Evolutionary conservation across 2,888 invertebrate genomes (phyloP), one percentile per base, ranked within the genome.

Genomic region (Candidula unifasciata): DNA sequence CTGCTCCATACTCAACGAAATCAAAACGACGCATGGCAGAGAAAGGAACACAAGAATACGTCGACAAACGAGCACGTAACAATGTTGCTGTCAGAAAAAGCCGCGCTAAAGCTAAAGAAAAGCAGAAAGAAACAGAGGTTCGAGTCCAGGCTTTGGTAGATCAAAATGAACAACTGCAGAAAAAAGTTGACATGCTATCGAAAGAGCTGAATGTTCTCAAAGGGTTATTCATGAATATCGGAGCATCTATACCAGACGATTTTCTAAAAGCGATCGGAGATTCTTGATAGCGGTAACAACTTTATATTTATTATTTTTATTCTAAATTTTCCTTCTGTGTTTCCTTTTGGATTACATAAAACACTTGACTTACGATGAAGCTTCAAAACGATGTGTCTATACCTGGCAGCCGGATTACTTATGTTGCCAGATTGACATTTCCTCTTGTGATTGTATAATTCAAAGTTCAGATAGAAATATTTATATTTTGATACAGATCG

Each of bases 11-110:
- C 74, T 74, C 80, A 21, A n/a, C 80, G 16, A 84, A 84, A 79
- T 84, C 87, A 66, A 87, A 89, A 68, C 90, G 91, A 74, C 87
- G 90, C 94, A 95, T 96, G 89, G 95, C 97, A 91, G 97, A 98
- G 94, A 98, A 98, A 94, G 97, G 97, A 87, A 97, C 97, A 90
- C 97, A 97, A 92, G 98, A 99, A 94, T 99, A 99, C 94, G 95
- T 97, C 89, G 95, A 98, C 87, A 95, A 98, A 88, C 95, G 99
- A 69, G 98, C 98, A 93, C 95, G 98, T 89, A 99, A 99, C 94
- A 99, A 99, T 94, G 97, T 99, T 90, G 99, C 99, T 2, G 99
- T 99, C 85, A 95, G 99, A 87, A 99, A 99, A 94, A 97, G 97
- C 85, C 96, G 99, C 88, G 98, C 98, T 94, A 99, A 99, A 95